phyloP scores from a whole-genome alignment of 2,888 invertebrate genomes.

The Diabrotica balteata region DNA sequence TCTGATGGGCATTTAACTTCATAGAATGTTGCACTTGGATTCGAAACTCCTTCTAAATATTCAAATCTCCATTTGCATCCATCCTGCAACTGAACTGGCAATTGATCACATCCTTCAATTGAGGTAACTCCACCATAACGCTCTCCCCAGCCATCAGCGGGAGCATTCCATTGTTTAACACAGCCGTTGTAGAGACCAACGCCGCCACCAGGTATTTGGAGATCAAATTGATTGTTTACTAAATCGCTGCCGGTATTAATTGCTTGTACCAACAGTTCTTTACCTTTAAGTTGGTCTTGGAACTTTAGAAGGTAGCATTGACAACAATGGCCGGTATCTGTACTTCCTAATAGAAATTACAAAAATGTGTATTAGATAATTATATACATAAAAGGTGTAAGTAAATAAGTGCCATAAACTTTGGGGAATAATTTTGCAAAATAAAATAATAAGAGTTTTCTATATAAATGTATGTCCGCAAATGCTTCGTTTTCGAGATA shows the following conservation, averaged over 20 bases:
- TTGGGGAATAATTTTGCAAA: too few species aligned
- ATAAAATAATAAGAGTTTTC: too few species aligned
- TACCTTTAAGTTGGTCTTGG: conserved; percentile 32
- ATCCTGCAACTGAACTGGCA: conserved; percentile 34
- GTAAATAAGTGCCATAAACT: too few species aligned
- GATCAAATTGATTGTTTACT: conserved; percentile 40
- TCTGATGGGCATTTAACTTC: conserved; percentile 39
- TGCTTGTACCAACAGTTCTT: conserved; percentile 35
- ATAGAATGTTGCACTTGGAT: conserved; percentile 35
- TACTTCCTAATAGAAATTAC: not conserved
- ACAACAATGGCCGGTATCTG: conserved; percentile 35
- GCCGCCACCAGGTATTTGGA: conserved; percentile 43
- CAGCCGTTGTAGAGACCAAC: conserved; percentile 40
- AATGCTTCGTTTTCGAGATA: too few species aligned
- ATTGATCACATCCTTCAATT: conserved; percentile 30
- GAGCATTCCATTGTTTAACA: conserved; percentile 37
- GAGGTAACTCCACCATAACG: conserved; percentile 38
- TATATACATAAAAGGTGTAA: too few species aligned
- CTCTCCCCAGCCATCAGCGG: conserved; percentile 38
- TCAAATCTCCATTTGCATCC: conserved; percentile 38
- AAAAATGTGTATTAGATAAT: too few species aligned
- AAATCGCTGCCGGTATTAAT: conserved; percentile 40
- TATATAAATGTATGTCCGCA: too few species aligned
- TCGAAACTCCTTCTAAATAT: conserved; percentile 36
- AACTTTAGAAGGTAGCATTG: conserved; percentile 37